phyloP scores from a whole-genome alignment of 2,888 invertebrate genomes.

The Biston stratarius region DNA sequence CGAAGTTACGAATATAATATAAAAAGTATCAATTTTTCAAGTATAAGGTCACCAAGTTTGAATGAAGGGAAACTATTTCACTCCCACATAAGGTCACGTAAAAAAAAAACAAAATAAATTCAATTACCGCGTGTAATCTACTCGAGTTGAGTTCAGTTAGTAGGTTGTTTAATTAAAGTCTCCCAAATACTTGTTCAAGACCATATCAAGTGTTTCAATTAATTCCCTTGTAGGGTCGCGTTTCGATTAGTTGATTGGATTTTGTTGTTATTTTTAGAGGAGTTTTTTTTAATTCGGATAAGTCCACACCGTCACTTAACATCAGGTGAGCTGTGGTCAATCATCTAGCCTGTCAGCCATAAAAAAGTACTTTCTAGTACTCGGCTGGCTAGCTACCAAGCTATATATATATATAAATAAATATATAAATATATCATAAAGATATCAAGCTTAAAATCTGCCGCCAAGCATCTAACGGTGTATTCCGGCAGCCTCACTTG shows the following conservation, averaged over 20 bases:
- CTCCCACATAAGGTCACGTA: neutral
- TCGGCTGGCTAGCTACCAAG: no score
- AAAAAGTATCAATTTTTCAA: neutral
- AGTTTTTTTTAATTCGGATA: no score
- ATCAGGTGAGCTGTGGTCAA: no score
- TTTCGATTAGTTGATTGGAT: conserved; percentile 54
- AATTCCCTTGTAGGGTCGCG: conserved; percentile 53
- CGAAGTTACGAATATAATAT: neutral
- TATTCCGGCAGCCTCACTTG: no score
- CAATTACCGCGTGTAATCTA: conserved; percentile 43
- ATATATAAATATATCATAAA: no score
- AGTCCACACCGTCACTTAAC: no score
- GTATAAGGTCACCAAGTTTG: neutral
- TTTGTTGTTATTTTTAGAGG: conserved; percentile 30
- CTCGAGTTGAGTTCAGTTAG: conserved; percentile 47
- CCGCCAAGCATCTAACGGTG: no score
- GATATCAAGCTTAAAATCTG: no score
- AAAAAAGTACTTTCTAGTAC: no score
- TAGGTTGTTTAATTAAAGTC: conserved; percentile 33
- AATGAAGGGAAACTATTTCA: conserved; percentile 3
- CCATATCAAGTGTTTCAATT: conserved; percentile 59
- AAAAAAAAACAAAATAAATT: conserved; percentile 21
- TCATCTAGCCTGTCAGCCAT: no score
- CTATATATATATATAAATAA: no score
- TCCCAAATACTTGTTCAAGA: conserved; percentile 46